Base-by-base conservation (phyloP, 2,888 invertebrate species). In the Amitus sp. region DNA sequence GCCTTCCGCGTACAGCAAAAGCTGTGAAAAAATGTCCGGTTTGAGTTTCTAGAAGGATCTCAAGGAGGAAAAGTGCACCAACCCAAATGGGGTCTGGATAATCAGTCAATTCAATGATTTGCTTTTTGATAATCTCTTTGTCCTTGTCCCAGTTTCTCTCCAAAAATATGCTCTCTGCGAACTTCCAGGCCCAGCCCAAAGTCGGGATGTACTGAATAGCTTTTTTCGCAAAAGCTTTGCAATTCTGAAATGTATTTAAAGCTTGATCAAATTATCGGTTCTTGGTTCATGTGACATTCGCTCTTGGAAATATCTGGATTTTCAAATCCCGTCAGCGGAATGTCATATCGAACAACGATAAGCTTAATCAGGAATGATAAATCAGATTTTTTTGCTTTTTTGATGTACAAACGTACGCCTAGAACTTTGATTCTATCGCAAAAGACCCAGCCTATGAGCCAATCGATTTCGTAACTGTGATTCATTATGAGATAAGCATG, bases 171-270 rank as follows among this genome's bases (percentile, higher is more conserved):
- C 93, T 93, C 81, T 97, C 97, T 0, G 94, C 93, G 82, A 96
- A 94, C 84, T 94, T 94, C 96, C 96, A 98, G 73, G 93, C 91
- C 97, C 97, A 98, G 28, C 97, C 97, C 70, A 97, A 88, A 7
- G 95, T 90, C 19, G 98, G 98, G 66, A 97, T 86, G 80, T 93
- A 96, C 71, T 92, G 90, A 66, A 97, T 90, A 10, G 91, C 91
- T 83, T 95, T 94, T 84, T 98, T 98, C 0, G 95, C 95, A 82
- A 95, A 96, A 0, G 96, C 95, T 86, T 97, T 96, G 72, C 95
- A 94, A 81, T 95, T 95, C 90, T 94, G 82, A 72, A 87, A 87
- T 18, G 2, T 42, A n/a, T n/a, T n/a, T n/a, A n/a, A n/a, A n/a
- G n/a, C n/a, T n/a, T n/a, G n/a, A n/a, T n/a, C n/a, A n/a, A n/a